These are phyloP conservation scores for Lateolabrax maculatus DNA, from an alignment of 2,797 vertebrate species.

Conservation along the genomic window DNA sequence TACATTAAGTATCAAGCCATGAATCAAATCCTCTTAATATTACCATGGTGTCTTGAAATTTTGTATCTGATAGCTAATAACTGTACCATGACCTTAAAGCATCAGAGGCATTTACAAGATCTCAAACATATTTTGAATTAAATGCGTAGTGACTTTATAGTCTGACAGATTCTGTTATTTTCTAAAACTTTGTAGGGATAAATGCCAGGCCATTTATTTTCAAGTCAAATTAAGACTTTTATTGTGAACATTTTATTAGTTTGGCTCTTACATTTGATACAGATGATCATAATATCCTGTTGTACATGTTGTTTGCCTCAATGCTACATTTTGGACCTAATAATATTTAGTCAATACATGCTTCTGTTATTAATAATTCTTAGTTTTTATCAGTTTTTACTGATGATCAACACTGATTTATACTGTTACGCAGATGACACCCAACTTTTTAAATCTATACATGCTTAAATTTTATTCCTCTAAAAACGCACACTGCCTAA, in stretches of 20 bases:
- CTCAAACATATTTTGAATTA: neutral
- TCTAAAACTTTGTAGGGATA: conserved; percentile 1
- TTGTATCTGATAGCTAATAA: conserved; percentile 3
- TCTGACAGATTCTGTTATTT: conserved; percentile 7
- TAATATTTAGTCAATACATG: neutral
- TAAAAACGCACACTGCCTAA: neutral
- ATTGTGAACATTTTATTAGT: conserved; percentile 18
- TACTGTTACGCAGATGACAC: neutral
- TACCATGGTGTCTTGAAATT: neutral
- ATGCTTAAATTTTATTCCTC: neutral
- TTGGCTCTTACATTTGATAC: conserved; percentile 9
- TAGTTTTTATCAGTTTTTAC: neutral
- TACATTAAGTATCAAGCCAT: neutral
- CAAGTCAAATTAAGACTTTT: conserved; percentile 21
- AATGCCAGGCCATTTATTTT: conserved; percentile 1
- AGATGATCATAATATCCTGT: neutral
- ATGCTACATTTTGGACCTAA: neutral
- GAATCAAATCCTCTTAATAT: neutral
- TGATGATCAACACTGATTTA: neutral
- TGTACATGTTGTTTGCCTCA: neutral
- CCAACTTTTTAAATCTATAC: neutral
- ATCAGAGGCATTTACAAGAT: neutral
- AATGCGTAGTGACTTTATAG: neutral
- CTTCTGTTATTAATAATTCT: neutral
- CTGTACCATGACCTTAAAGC: neutral